phyloP scores from a whole-genome alignment of 2,113 vertebrate genomes.

The Lota lota region DNA sequence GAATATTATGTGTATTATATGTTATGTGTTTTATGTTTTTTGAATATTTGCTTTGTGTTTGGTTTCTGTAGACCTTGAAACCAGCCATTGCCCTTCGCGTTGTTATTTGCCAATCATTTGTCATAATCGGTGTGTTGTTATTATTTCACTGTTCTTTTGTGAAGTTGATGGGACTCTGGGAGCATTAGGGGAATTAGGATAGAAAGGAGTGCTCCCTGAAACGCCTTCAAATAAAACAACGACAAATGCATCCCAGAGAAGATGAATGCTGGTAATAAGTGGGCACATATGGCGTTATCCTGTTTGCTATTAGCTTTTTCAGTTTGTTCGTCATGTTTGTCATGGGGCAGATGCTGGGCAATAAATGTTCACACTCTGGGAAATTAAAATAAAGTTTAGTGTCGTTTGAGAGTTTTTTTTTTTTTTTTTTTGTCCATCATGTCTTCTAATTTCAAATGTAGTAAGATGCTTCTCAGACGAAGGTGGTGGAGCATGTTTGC shows the following conservation, averaged over 20 bases:
- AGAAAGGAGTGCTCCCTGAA: conserved; percentile 26
- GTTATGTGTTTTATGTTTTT: no score
- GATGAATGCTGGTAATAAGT: conserved; percentile 46
- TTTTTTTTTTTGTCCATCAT: no score
- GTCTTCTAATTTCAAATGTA: no score
- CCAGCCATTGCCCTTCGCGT: no score
- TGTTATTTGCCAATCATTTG: no score
- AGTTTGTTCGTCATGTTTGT: conserved; percentile 52
- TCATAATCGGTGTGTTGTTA: no score
- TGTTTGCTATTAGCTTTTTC: conserved; percentile 43
- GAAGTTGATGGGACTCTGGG: not conserved
- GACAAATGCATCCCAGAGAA: conserved; percentile 24
- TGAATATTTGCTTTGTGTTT: no score
- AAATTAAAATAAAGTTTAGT: conserved; percentile 2
- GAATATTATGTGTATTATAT: no score
- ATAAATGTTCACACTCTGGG: conserved; percentile 48
- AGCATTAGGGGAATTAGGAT: not conserved
- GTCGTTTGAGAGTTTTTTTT: no score
- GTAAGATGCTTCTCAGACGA: not conserved
- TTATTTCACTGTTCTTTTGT: no score
- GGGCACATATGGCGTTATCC: conserved; percentile 49
- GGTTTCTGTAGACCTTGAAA: no score
- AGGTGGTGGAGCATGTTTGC: not conserved
- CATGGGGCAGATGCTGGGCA: conserved; percentile 41
- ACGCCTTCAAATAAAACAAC: not conserved